A percentile compares a stretch with the other conserved stretches of the same genome.
These are phyloP conservation scores for Aphelinus atriplicis DNA, from an alignment of 1,140 invertebrate genomes.

Conservation along the genomic window DNA sequence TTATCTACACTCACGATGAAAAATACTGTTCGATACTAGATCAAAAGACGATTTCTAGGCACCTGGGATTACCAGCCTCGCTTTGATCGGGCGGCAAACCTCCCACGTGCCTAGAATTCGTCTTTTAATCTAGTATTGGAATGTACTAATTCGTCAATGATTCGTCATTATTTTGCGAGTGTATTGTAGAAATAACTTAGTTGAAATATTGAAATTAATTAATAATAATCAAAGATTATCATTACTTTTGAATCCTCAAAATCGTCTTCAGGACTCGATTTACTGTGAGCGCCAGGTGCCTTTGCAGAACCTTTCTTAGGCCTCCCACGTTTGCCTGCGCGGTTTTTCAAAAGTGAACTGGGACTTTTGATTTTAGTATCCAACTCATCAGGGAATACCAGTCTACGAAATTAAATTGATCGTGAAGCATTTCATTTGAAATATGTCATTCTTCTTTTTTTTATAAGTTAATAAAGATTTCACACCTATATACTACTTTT, in stretches of 20 bases:
- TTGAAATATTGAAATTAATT: not conserved
- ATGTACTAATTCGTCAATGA: too few species aligned
- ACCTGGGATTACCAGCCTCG: too few species aligned
- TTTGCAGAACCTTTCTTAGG: conserved; percentile 55
- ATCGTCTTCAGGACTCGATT: conserved; percentile 49
- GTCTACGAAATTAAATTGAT: conserved; percentile 46
- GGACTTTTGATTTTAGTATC: conserved; percentile 51
- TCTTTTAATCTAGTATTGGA: too few species aligned
- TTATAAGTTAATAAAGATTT: conserved; percentile 2
- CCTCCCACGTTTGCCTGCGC: conserved; percentile 59
- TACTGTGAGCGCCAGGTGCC: conserved; percentile 42
- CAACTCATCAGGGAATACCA: conserved; percentile 64
- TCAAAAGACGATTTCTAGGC: too few species aligned
- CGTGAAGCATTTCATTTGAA: too few species aligned
- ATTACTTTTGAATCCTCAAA: conserved; percentile 57
- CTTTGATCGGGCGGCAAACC: too few species aligned
- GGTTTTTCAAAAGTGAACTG: conserved; percentile 50
- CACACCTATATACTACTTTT: conserved; percentile 70
- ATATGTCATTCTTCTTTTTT: not conserved
- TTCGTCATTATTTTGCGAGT: too few species aligned
- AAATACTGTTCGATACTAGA: too few species aligned
- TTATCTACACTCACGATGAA: too few species aligned
- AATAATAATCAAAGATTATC: not conserved
- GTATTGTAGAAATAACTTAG: too few species aligned
- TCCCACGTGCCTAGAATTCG: too few species aligned